Percentiles rank a stretch among this genome's conserved stretches.
Conservation (phyloP, 1,140 invertebrate species). For the Drosophila nasuta region DNA sequence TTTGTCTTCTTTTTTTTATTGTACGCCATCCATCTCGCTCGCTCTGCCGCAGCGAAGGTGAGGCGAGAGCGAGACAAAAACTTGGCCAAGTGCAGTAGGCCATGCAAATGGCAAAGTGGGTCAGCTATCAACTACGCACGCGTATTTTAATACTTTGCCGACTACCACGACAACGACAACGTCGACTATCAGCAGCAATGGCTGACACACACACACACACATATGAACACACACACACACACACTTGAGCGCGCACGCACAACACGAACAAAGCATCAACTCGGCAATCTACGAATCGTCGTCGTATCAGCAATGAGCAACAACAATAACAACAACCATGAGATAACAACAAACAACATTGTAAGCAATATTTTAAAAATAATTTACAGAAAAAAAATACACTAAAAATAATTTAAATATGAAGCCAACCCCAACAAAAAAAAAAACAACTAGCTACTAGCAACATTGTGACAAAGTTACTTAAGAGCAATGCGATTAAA, state of each 20-base stretch:
- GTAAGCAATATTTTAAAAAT: constrained; percentile 68
- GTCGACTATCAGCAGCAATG: constrained; percentile 53
- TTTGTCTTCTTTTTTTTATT: constrained; percentile 13
- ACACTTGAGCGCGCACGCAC: constrained; percentile 11
- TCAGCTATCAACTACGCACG: constrained; percentile 72
- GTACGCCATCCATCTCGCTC: constrained; percentile 26
- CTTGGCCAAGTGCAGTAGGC: constrained; percentile 84
- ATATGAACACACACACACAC: constrained; percentile 11
- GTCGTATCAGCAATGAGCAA: constrained; percentile 25
- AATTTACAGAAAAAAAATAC: constrained; percentile 39
- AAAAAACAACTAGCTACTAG: background rate
- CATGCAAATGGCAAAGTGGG: constrained; percentile 84
- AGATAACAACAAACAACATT: constrained; percentile 38
- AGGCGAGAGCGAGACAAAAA: constrained; percentile 73
- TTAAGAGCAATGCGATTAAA: constrained; percentile 23
- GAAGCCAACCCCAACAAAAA: constrained; percentile 20
- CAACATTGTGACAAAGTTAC: constrained; percentile 49
- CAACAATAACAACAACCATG: constrained; percentile 18
- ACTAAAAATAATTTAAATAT: constrained; percentile 68
- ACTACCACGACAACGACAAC: background rate
- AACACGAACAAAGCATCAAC: constrained; percentile 18
- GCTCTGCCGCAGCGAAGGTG: constrained; percentile 11
- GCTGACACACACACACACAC: constrained; percentile 23
- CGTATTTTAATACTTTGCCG: constrained; percentile 38
- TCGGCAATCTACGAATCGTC: constrained; percentile 8